These are phyloP conservation scores for Drosophila kambysellisi DNA, from an alignment of 2,888 invertebrate genomes.

Conservation along the genomic window DNA sequence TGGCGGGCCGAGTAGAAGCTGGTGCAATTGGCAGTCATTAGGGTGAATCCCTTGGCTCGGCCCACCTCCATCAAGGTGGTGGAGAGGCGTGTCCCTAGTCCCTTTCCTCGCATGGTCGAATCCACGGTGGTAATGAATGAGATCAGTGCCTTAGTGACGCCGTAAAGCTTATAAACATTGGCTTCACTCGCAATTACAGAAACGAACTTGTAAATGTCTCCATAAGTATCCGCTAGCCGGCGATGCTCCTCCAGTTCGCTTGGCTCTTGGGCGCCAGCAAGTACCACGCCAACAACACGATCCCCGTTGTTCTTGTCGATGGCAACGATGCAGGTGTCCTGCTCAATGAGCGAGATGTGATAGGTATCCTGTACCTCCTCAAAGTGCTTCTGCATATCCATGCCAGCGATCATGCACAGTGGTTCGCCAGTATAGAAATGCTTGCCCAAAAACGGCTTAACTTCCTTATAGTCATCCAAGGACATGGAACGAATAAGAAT, in stretches of 20 bases:
- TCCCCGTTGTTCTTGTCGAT: constrained; percentile 1
- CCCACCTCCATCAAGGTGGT: constrained; percentile 54
- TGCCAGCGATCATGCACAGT: background rate
- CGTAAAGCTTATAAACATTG: constrained; percentile 58
- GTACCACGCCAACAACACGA: constrained; percentile 22
- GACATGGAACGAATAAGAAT: constrained; percentile 21
- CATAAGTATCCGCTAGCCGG: background rate
- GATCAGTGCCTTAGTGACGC: constrained; percentile 50
- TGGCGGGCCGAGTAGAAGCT: constrained; percentile 64
- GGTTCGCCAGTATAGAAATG: constrained; percentile 24
- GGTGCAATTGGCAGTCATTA: constrained; percentile 61
- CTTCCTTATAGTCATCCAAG: constrained; percentile 12
- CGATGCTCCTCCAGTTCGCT: constrained; percentile 18
- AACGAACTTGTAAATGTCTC: constrained; percentile 42
- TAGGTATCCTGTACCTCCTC: constrained; percentile 20
- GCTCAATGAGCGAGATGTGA: constrained; percentile 13
- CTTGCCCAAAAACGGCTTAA: constrained; percentile 8
- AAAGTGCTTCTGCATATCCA: background rate
- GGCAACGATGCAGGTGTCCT: constrained; percentile 34
- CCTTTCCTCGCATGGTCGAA: constrained; percentile 48
- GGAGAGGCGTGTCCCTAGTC: constrained; percentile 54
- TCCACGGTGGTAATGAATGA: constrained; percentile 54
- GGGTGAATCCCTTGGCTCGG: constrained; percentile 48
- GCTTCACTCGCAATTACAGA: constrained; percentile 55
- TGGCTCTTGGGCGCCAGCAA: constrained; percentile 7